Percentiles rank a stretch among this genome's conserved stretches.
Evolutionary conservation across 2,113 vertebrate genomes (phyloP).

Genomic region (Hippoglossus stenolepis): DNA sequence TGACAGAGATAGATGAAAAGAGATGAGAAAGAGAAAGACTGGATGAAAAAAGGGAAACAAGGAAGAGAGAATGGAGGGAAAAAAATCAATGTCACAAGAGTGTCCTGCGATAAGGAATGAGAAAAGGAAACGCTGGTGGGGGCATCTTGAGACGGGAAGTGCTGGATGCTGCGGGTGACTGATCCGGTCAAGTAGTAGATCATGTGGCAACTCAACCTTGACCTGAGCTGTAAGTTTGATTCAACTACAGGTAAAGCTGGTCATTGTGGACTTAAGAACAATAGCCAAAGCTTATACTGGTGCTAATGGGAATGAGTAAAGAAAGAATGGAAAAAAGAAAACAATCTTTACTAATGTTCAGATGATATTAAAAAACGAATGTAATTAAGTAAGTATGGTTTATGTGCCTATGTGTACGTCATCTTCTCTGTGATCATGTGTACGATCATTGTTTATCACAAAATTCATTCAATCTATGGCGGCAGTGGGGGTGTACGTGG

Average conservation of each 20-base stretch:
- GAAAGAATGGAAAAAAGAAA: no score
- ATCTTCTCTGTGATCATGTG: no score
- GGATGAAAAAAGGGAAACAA: constrained; percentile 48
- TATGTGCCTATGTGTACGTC: no score
- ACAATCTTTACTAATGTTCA: no score
- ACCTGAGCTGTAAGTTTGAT: not conserved
- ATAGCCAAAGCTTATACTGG: not conserved
- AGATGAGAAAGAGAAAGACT: constrained; percentile 59
- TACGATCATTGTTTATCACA: no score
- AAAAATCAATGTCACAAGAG: constrained; percentile 54
- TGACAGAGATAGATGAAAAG: constrained; percentile 74
- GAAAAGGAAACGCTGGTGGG: not conserved
- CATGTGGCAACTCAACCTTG: constrained; percentile 8
- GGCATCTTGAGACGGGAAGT: not conserved
- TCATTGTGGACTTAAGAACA: not conserved
- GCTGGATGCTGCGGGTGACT: constrained; percentile 1
- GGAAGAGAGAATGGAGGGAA: constrained; percentile 5
- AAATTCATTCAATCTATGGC: no score
- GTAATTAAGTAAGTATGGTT: no score
- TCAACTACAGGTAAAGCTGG: not conserved
- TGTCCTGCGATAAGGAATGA: constrained; percentile 33
- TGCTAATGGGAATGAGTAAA: not conserved
- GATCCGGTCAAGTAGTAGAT: constrained; percentile 4
- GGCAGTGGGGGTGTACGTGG: no score
- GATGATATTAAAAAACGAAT: no score